These are phyloP conservation scores for Campaea margaritaria DNA, from an alignment of 2,888 invertebrate species.

Conservation along the genomic window DNA sequence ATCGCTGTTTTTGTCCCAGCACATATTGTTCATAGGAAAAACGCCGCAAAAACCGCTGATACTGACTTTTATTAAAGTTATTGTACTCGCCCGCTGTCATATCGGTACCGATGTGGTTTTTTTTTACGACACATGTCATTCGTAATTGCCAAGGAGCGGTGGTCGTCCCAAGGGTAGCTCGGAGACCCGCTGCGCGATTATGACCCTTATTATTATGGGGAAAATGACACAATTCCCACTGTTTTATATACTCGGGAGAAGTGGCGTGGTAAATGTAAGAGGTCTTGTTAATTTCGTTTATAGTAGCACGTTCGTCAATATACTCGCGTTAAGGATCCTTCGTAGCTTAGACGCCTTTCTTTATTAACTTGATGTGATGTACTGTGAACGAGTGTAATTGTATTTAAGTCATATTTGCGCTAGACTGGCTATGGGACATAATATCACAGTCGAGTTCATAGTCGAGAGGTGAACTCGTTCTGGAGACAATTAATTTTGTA, in stretches of 20 bases:
- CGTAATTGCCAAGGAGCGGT: conserved; percentile 74
- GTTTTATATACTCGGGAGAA: conserved; percentile 50
- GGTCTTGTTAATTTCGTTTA: conserved; percentile 44
- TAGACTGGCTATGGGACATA: neutral
- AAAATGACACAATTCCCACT: conserved; percentile 48
- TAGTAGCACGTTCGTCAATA: conserved; percentile 36
- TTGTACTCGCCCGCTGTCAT: conserved; percentile 58
- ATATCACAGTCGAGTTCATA: too few relatives aligned
- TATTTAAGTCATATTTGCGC: conserved; percentile 1
- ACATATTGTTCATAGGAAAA: conserved; percentile 30
- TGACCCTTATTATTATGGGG: conserved; percentile 50
- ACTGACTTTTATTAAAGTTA: conserved; percentile 60
- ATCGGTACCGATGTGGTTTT: conserved; percentile 54
- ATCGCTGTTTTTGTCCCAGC: conserved; percentile 10
- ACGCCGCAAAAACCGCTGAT: conserved; percentile 46
- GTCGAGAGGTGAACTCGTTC: too few relatives aligned
- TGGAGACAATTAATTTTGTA: neutral
- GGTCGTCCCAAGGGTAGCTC: conserved; percentile 54
- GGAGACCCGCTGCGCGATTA: conserved; percentile 56
- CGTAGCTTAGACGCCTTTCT: conserved; percentile 19
- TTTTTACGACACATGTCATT: conserved; percentile 77
- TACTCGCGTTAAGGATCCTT: conserved; percentile 15
- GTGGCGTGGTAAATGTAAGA: conserved; percentile 41
- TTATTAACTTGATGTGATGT: conserved; percentile 24
- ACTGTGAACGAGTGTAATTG: conserved; percentile 12